phyloP scores from a whole-genome alignment of 2,797 vertebrate genomes.

The Acanthopagrus latus region DNA sequence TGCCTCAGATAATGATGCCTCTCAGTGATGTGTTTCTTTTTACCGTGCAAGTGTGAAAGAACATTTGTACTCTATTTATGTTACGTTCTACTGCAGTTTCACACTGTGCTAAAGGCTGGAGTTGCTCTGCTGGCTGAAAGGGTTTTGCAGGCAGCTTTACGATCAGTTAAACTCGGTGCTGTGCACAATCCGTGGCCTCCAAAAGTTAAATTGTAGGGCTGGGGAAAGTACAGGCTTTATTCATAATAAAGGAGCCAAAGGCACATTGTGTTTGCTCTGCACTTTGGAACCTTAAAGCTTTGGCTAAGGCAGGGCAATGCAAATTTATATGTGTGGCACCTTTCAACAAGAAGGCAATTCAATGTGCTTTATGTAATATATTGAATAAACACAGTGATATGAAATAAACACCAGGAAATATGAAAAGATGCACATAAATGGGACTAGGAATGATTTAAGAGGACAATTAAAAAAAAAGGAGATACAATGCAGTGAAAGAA shows the following conservation, averaged over 20 bases:
- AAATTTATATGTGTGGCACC: background rate
- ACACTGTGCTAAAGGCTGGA: background rate
- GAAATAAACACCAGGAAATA: background rate
- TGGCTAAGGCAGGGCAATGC: background rate
- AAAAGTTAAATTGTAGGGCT: conserved; percentile 44
- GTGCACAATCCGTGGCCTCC: conserved; percentile 21
- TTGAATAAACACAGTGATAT: background rate
- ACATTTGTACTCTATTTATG: conserved; percentile 14
- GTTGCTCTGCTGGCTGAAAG: conserved; percentile 3
- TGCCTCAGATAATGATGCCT: background rate
- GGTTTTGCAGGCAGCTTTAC: conserved; percentile 29
- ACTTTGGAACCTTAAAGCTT: conserved; percentile 25
- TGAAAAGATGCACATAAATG: background rate
- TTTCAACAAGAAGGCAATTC: background rate
- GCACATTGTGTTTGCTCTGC: conserved; percentile 23
- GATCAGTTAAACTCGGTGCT: conserved; percentile 19
- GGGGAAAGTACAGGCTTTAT: conserved; percentile 27
- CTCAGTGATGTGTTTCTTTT: background rate
- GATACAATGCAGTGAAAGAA: background rate
- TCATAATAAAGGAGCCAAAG: conserved; percentile 12
- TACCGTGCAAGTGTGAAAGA: background rate
- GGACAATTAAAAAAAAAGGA: background rate
- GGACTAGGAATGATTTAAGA: background rate
- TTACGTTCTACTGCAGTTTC: background rate
- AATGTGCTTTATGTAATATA: background rate